phyloP scores from a whole-genome alignment of 2,888 invertebrate genomes.

The Cheilosia impressa region DNA sequence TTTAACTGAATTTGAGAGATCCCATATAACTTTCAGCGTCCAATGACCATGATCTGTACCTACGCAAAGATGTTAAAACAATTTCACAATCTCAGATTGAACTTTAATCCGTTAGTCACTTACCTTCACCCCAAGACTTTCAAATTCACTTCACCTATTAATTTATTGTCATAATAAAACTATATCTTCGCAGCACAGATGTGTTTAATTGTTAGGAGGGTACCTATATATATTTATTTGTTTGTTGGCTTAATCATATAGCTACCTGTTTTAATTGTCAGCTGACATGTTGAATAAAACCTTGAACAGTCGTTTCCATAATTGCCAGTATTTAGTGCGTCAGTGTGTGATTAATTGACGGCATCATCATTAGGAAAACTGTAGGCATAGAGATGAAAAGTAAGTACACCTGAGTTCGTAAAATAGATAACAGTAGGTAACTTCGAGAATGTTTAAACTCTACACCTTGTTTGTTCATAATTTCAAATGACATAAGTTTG shows the following conservation, averaged over 20 bases:
- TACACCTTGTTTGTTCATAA: too few species aligned
- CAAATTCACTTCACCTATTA: constrained; percentile 11
- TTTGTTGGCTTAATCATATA: constrained; percentile 7
- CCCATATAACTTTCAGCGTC: background rate
- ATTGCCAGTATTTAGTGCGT: background rate
- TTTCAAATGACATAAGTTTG: too few species aligned
- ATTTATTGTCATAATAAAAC: constrained; percentile 8
- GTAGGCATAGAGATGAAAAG: too few species aligned
- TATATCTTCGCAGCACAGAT: constrained; percentile 3
- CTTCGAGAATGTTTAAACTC: too few species aligned
- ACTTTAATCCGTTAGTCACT: constrained; percentile 2
- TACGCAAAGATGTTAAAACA: background rate
- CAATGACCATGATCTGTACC: background rate
- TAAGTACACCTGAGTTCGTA: too few species aligned
- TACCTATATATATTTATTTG: background rate
- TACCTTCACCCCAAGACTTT: constrained; percentile 35
- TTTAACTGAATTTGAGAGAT: background rate
- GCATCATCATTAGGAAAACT: background rate
- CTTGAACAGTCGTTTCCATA: background rate
- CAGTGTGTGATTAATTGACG: background rate
- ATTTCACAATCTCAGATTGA: background rate
- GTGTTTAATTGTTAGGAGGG: background rate
- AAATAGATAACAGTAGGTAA: too few species aligned
- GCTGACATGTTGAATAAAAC: background rate
- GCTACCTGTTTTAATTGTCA: constrained; percentile 14